Evolutionary conservation across 2,113 vertebrate genomes (phyloP).

Genomic region (Mus pahari): DNA sequence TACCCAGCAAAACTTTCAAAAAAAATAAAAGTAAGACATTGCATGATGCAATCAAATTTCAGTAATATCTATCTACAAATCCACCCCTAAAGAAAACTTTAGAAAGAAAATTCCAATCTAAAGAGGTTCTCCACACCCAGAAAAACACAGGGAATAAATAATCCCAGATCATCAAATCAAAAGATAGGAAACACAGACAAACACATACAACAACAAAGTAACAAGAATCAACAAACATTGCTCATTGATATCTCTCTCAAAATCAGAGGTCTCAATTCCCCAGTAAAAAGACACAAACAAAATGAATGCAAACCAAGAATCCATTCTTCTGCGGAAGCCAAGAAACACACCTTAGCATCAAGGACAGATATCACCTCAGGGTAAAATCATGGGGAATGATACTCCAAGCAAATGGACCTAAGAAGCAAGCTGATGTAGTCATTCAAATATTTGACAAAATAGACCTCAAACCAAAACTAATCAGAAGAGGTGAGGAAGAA

Average conservation of each 20-base stretch:
- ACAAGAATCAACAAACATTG: not conserved
- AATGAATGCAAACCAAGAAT: not conserved
- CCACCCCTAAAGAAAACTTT: not conserved
- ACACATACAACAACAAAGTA: not conserved
- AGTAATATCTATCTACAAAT: not conserved
- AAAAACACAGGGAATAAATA: not conserved
- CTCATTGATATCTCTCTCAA: not conserved
- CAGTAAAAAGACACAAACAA: not conserved
- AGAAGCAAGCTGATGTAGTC: not conserved
- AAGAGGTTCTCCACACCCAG: not conserved
- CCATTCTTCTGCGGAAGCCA: not conserved
- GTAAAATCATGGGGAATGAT: not conserved
- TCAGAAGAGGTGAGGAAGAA: not conserved
- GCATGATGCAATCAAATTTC: not conserved
- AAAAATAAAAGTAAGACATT: not conserved
- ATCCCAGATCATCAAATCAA: not conserved
- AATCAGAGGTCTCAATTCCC: not conserved
- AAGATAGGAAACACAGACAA: not conserved
- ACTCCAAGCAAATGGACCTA: not conserved
- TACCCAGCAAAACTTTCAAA: not conserved
- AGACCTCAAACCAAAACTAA: not conserved
- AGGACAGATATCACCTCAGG: not conserved
- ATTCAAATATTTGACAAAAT: not conserved
- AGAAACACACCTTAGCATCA: not conserved
- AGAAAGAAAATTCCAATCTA: not conserved